Percentiles rank a stretch among this genome's conserved stretches.
Conservation (phyloP, 2,113 vertebrate genomes). For the Paedocypris sp. region DNA sequence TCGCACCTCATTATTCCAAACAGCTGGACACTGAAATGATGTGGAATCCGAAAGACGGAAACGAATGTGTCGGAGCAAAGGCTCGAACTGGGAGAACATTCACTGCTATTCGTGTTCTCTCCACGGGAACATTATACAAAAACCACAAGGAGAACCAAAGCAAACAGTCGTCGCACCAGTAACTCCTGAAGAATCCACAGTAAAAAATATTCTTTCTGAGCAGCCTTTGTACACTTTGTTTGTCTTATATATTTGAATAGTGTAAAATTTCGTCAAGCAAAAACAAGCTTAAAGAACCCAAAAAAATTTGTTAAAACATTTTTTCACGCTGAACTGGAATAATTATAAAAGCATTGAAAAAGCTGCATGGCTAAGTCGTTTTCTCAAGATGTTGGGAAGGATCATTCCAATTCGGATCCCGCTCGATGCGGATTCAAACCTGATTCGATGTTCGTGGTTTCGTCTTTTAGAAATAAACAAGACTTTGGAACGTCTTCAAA, state of each 20-base stretch:
- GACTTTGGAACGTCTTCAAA: neutral
- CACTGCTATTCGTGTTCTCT: no score
- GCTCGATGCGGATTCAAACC: no score
- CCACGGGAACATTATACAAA: slow-evolving; percentile 42
- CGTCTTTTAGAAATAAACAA: no score
- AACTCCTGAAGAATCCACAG: slow-evolving; percentile 55
- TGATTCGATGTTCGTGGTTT: no score
- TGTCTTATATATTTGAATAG: slow-evolving; percentile 17
- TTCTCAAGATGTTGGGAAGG: no score
- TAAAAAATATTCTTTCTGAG: slow-evolving; percentile 51
- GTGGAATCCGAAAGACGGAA: slow-evolving; percentile 19
- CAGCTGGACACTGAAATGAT: slow-evolving; percentile 54
- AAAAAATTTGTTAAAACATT: no score
- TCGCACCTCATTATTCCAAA: slow-evolving; percentile 68
- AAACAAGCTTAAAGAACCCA: slow-evolving; percentile 16
- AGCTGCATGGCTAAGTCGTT: no score
- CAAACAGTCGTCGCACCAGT: slow-evolving; percentile 55
- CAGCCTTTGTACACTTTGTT: slow-evolving; percentile 46
- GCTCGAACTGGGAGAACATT: slow-evolving; percentile 45
- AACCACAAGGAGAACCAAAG: slow-evolving; percentile 40
- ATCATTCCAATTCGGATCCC: no score
- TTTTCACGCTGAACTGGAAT: no score
- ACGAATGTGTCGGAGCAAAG: slow-evolving; percentile 52
- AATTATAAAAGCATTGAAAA: no score
- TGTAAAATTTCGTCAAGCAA: slow-evolving; percentile 32